A percentile compares a stretch with the other conserved stretches of the same genome.
Evolutionary conservation across 2,797 vertebrate species (phyloP).

Genomic region (Selene dorsalis): DNA sequence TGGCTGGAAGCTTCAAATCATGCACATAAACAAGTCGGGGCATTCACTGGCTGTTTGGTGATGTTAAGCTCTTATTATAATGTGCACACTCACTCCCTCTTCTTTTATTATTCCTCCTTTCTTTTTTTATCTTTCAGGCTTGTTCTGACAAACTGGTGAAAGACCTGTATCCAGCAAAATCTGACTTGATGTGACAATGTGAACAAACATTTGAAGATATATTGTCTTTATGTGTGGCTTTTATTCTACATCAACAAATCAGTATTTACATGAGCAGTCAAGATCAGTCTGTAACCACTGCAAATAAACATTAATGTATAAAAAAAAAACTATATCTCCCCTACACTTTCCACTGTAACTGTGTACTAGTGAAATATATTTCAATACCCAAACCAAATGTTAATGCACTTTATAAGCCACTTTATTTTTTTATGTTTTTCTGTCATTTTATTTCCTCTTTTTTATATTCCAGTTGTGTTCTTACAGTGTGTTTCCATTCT

Average conservation of each 20-base stretch:
- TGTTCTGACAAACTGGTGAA: conserved; percentile 20
- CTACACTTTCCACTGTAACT: not conserved
- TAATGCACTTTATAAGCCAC: not conserved
- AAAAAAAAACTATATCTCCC: not conserved
- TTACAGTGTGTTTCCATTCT: not conserved
- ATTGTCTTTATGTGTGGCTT: not conserved
- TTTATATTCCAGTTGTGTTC: conserved; percentile 21
- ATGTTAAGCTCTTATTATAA: conserved; percentile 9
- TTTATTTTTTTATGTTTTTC: not conserved
- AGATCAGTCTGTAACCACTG: not conserved
- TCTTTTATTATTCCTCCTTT: conserved; percentile 3
- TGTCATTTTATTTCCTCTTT: not conserved
- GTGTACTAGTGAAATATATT: not conserved
- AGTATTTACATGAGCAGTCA: conserved; percentile 5
- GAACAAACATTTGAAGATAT: not conserved
- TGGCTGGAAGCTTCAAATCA: conserved; percentile 42
- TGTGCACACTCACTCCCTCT: not conserved
- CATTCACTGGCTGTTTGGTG: conserved; percentile 18
- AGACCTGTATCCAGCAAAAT: not conserved
- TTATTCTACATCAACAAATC: conserved; percentile 9
- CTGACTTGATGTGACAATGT: not conserved
- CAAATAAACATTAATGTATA: conserved; percentile 1
- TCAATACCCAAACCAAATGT: conserved; percentile 1
- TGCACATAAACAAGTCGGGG: conserved; percentile 46
- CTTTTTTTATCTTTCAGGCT: not conserved